phyloP scores from a whole-genome alignment of 2,797 vertebrate genomes.

The Chiloscyllium punctatum region DNA sequence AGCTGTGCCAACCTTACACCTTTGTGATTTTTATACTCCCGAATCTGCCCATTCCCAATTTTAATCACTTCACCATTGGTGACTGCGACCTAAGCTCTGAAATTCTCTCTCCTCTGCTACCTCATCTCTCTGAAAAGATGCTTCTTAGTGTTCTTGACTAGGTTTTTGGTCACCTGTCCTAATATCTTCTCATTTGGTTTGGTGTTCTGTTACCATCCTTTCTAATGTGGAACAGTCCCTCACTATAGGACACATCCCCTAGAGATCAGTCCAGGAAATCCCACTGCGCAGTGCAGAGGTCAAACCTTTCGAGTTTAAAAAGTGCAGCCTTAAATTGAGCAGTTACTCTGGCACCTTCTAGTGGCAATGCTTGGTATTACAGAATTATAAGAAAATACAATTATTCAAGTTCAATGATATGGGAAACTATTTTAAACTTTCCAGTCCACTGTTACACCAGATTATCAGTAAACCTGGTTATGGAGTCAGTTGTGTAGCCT shows the following conservation, averaged over 20 bases:
- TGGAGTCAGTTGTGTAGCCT: neutral
- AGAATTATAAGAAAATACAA: neutral
- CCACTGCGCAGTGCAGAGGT: neutral
- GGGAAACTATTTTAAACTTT: neutral
- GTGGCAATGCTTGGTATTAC: neutral
- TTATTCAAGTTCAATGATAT: neutral
- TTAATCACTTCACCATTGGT: too few relatives aligned
- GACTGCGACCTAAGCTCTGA: too few relatives aligned
- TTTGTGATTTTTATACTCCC: too few relatives aligned
- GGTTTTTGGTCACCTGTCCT: neutral
- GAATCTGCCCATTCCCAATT: too few relatives aligned
- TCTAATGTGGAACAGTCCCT: neutral
- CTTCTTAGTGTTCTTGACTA: too few relatives aligned
- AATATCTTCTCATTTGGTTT: neutral
- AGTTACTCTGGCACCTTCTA: neutral
- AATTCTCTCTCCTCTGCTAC: too few relatives aligned
- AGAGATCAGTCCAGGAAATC: too few relatives aligned
- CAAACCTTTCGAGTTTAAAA: neutral
- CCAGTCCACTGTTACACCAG: neutral
- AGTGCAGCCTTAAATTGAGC: neutral
- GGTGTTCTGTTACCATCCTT: neutral
- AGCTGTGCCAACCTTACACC: too few relatives aligned
- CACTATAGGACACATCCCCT: neutral
- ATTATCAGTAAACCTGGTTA: neutral
- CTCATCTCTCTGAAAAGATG: too few relatives aligned